Conservation (phyloP, 2,797 vertebrate genomes). For the Gastrophryne carolinensis region DNA sequence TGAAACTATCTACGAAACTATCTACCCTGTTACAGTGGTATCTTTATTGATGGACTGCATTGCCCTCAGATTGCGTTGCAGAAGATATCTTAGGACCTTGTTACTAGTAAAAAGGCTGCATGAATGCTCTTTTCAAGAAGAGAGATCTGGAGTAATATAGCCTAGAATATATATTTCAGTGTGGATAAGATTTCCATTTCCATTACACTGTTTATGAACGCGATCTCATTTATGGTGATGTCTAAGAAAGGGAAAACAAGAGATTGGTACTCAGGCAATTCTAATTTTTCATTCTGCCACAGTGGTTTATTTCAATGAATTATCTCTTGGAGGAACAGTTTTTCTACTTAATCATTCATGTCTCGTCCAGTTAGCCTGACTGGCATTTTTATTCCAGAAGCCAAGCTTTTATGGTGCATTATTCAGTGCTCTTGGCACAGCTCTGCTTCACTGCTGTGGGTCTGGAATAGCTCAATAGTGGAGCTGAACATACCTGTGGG, state of each 20-base stretch:
- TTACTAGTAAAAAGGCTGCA: too few relatives aligned
- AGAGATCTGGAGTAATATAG: too few relatives aligned
- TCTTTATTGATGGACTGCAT: too few relatives aligned
- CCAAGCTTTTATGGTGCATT: slow-evolving; percentile 44
- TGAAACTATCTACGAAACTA: too few relatives aligned
- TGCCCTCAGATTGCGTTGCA: too few relatives aligned
- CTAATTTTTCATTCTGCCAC: slow-evolving; percentile 47
- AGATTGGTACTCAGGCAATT: slow-evolving; percentile 8
- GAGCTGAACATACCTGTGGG: neutral
- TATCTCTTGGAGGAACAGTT: slow-evolving; percentile 40
- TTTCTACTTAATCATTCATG: slow-evolving; percentile 49
- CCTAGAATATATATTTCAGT: neutral
- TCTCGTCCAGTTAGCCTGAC: slow-evolving; percentile 38
- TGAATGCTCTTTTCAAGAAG: too few relatives aligned
- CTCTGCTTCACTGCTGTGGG: slow-evolving; percentile 1
- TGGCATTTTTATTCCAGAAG: slow-evolving; percentile 39
- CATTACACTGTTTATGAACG: neutral
- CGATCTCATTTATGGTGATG: slow-evolving; percentile 13
- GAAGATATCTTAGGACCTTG: too few relatives aligned
- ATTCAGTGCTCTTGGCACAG: slow-evolving; percentile 22
- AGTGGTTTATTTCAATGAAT: slow-evolving; percentile 42
- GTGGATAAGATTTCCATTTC: neutral
- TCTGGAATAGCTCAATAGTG: slow-evolving; percentile 12
- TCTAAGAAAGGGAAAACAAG: slow-evolving; percentile 13
- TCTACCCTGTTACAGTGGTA: too few relatives aligned